A percentile compares a stretch with the other conserved stretches of the same genome.
Evolutionary conservation across 2,113 vertebrate species (phyloP).

Genomic region (Cyanocitta stelleri): DNA sequence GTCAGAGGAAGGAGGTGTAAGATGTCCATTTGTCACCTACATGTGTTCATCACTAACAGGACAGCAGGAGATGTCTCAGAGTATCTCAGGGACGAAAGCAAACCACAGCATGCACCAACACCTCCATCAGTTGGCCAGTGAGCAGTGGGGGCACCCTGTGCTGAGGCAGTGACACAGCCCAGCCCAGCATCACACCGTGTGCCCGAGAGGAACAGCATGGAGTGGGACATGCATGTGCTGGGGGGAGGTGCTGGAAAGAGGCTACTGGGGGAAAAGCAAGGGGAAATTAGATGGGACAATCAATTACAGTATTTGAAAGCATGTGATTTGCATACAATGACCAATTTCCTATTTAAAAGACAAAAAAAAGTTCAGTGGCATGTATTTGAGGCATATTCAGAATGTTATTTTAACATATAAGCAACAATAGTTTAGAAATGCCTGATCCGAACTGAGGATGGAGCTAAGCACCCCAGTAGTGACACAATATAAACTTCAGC

Average conservation of each 20-base stretch:
- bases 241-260: neutral
- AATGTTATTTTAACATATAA: neutral
- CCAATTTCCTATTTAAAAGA: neutral
- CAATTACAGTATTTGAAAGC: neutral
- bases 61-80: neutral
- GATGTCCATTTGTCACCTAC: neutral
- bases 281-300: neutral
- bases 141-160: neutral
- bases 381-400: neutral
- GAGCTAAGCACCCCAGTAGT: slow-evolving; percentile 53
- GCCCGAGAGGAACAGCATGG: neutral
- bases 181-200: rapidly evolving
- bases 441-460: neutral
- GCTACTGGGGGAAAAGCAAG: neutral
- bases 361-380: neutral
- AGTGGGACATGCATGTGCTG: rapidly evolving
- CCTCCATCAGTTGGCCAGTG: rapidly evolving
- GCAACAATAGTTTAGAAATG: slow-evolving; percentile 62
- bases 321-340: neutral
- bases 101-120: neutral
- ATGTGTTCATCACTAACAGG: neutral
- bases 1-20: slow-evolving; percentile 33
- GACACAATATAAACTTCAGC: slow-evolving; percentile 76
- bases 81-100: neutral
- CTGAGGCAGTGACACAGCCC: neutral